These are phyloP conservation scores for Hippoglossus stenolepis DNA, from an alignment of 2,113 vertebrate species.

Conservation along the genomic window DNA sequence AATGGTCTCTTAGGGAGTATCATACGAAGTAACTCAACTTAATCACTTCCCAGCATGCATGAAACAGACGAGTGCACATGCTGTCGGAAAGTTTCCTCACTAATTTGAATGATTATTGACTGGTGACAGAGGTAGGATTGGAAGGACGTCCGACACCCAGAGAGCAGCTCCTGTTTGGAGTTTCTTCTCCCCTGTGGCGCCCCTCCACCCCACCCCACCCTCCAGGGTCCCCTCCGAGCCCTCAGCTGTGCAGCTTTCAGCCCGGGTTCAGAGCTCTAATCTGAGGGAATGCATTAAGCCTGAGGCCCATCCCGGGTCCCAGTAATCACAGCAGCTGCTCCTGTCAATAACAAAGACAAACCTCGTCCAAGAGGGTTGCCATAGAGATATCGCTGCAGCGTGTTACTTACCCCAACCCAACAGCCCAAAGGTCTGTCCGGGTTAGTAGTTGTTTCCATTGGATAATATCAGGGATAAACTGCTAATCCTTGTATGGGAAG, in stretches of 20 bases:
- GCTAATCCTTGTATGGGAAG: slow-evolving; percentile 4
- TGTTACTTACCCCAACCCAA: slow-evolving; percentile 34
- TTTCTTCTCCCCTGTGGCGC: background rate
- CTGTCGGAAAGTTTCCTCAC: slow-evolving; percentile 13
- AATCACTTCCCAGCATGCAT: slow-evolving; percentile 30
- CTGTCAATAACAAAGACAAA: slow-evolving; percentile 60
- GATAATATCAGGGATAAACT: slow-evolving; percentile 18
- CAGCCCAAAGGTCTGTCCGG: slow-evolving; percentile 10
- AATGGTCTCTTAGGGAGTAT: slow-evolving; percentile 18
- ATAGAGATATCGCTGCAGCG: slow-evolving; percentile 43
- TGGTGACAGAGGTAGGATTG: slow-evolving; percentile 24
- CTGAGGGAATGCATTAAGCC: slow-evolving; percentile 74
- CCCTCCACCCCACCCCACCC: background rate
- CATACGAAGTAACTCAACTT: slow-evolving; percentile 7
- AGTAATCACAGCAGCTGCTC: slow-evolving; percentile 66
- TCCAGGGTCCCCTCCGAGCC: slow-evolving; percentile 8
- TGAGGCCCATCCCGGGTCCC: slow-evolving; percentile 36
- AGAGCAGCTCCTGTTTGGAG: slow-evolving; percentile 16
- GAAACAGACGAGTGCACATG: background rate
- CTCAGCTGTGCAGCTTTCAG: slow-evolving; percentile 65
- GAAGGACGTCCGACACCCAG: slow-evolving; percentile 20
- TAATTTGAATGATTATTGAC: slow-evolving; percentile 36
- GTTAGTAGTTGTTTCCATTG: slow-evolving; percentile 16
- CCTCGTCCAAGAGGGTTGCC: slow-evolving; percentile 37
- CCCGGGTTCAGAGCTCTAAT: slow-evolving; percentile 52